Evolutionary conservation across 2,797 vertebrate genomes (phyloP).

Genomic region (Strix occidentalis): DNA sequence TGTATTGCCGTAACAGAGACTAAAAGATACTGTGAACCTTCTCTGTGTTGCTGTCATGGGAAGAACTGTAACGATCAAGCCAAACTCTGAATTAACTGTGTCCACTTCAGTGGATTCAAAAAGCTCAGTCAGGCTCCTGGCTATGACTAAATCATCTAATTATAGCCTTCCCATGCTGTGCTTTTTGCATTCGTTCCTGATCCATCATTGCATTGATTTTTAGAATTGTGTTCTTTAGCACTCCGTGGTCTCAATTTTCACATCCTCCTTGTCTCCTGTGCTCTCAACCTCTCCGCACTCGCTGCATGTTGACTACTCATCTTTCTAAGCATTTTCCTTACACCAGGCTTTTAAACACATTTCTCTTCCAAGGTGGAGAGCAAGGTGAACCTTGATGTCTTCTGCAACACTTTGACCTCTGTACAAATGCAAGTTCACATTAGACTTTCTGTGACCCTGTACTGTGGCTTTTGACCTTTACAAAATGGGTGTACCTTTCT

Average conservation of each 20-base stretch:
- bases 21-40: neutral
- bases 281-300: neutral
- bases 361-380: neutral
- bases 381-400: neutral
- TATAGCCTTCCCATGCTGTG: slow-evolving; percentile 52
- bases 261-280: neutral
- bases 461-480: neutral
- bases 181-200: slow-evolving; percentile 51
- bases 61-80: neutral
- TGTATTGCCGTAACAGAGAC: neutral
- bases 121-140: slow-evolving; percentile 59
- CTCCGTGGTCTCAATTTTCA: slow-evolving; percentile 42
- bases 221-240: slow-evolving; percentile 37
- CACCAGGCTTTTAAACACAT: neutral
- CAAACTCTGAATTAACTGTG: slow-evolving; percentile 27
- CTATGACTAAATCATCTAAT: slow-evolving; percentile 65
- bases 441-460: neutral
- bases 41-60: neutral
- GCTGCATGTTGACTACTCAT: neutral
- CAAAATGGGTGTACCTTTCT: neutral
- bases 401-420: neutral
- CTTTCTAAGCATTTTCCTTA: neutral
- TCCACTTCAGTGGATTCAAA: slow-evolving; percentile 59
- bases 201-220: slow-evolving; percentile 66
- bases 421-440: neutral